A percentile compares a stretch with the other conserved stretches of the same genome.
These are phyloP conservation scores for Prionace glauca DNA, from an alignment of 2,797 vertebrate genomes.

Conservation along the genomic window DNA sequence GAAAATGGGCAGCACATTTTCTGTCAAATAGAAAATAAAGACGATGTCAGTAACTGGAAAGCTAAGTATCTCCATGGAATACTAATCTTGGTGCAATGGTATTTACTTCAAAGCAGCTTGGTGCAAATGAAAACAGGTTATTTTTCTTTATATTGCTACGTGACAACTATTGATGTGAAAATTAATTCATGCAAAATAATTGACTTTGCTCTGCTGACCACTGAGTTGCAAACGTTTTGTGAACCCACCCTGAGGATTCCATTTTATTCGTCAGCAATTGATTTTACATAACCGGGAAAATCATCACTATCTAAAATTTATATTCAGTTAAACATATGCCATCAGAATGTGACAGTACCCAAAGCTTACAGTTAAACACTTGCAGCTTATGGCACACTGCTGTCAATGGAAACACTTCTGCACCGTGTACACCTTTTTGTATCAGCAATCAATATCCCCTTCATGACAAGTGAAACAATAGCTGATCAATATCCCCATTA, in stretches of 20 bases:
- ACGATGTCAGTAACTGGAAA: not conserved
- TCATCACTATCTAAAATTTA: not conserved
- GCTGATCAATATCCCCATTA: not conserved
- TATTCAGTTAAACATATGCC: not conserved
- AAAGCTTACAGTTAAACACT: not conserved
- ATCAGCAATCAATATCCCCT: not conserved
- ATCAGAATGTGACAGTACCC: not conserved
- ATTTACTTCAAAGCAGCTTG: not conserved
- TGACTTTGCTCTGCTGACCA: not conserved
- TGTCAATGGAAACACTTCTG: not conserved
- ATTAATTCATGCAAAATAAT: constrained; percentile 11
- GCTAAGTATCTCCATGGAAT: not conserved
- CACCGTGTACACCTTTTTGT: not conserved
- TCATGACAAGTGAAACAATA: not conserved
- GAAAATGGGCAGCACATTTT: not conserved
- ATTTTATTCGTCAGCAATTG: not conserved
- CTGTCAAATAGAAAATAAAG: not conserved
- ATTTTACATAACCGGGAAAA: not conserved
- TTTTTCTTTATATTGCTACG: not conserved
- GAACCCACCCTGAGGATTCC: not conserved
- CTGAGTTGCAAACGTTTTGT: not conserved
- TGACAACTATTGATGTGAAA: not conserved
- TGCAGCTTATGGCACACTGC: not conserved
- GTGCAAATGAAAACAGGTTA: not conserved
- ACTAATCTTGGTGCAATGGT: not conserved